A percentile compares a stretch with the other conserved stretches of the same genome.
Evolutionary conservation across 2,888 invertebrate genomes (phyloP).

Genomic region (Cerceris rybyensis): DNA sequence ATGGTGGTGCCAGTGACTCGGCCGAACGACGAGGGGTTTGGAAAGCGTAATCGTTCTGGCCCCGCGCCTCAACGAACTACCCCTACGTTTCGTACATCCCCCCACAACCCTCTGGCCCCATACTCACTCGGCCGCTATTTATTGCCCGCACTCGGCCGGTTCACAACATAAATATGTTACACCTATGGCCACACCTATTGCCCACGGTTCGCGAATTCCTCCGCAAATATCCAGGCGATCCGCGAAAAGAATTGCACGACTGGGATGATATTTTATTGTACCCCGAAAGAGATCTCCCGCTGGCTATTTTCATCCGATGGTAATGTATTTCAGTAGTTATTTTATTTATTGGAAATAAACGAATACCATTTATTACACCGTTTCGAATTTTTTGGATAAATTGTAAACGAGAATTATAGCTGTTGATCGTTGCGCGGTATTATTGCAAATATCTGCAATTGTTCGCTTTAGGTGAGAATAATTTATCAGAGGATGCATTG

Average conservation of each 20-base stretch:
- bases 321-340: no score
- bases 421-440: no score
- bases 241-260: conserved; percentile 56
- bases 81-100: conserved; percentile 51
- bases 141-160: conserved; percentile 79
- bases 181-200: conserved; percentile 72
- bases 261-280: conserved; percentile 27
- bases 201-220: conserved; percentile 61
- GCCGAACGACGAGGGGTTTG: conserved; percentile 61
- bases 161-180: conserved; percentile 82
- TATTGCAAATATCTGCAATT: no score
- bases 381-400: no score
- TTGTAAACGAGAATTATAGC: no score
- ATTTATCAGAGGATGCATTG: no score
- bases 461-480: no score
- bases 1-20: conserved; percentile 60
- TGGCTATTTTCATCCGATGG: no score
- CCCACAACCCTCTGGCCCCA: conserved; percentile 29
- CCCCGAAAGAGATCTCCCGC: no score
- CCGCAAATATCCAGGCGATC: conserved; percentile 33
- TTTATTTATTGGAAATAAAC: no score
- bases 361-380: no score
- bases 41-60: conserved; percentile 77
- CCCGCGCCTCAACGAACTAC: conserved; percentile 64
- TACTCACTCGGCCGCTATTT: conserved; percentile 72